phyloP scores from a whole-genome alignment of 2,113 vertebrate species.

The Brachypteracias leptosomus region DNA sequence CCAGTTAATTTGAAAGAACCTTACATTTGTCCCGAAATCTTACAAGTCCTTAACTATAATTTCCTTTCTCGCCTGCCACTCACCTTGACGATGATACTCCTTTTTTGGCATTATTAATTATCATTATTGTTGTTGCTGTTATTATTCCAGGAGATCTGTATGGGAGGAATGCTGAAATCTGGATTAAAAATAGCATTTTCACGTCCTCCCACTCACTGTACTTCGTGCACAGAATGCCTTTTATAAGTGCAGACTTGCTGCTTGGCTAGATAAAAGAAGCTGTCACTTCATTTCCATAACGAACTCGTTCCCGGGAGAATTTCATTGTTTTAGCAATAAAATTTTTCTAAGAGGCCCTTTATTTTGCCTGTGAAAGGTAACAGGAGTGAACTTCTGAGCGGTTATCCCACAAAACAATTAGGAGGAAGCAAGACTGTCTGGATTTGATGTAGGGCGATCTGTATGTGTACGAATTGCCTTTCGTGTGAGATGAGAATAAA shows the following conservation, averaged over 20 bases:
- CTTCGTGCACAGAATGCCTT: slow-evolving; percentile 74
- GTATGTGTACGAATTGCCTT: slow-evolving; percentile 27
- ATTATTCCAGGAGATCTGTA: slow-evolving; percentile 71
- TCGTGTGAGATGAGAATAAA: not conserved
- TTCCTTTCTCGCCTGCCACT: slow-evolving; percentile 44
- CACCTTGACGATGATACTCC: slow-evolving; percentile 59
- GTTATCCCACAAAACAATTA: slow-evolving; percentile 71
- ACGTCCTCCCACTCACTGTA: slow-evolving; percentile 76
- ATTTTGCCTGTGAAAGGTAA: slow-evolving; percentile 77
- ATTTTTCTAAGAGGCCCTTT: slow-evolving; percentile 75
- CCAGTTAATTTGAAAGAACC: not conserved
- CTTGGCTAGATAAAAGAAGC: slow-evolving; percentile 78
- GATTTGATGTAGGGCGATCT: slow-evolving; percentile 40
- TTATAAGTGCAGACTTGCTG: slow-evolving; percentile 79
- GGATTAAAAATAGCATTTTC: slow-evolving; percentile 80
- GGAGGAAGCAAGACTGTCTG: slow-evolving; percentile 25
- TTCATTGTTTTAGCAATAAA: slow-evolving; percentile 81
- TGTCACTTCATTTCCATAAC: slow-evolving; percentile 79
- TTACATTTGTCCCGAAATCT: not conserved
- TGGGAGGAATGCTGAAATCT: slow-evolving; percentile 69
- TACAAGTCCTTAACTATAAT: not conserved
- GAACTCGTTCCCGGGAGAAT: slow-evolving; percentile 74
- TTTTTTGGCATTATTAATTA: slow-evolving; percentile 64
- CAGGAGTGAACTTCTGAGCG: slow-evolving; percentile 74
- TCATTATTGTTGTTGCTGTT: slow-evolving; percentile 72